A percentile compares a stretch with the other conserved stretches of the same genome.
Conservation (phyloP, 2,797 vertebrate genomes). For the Petrocephalus schoutedeni region DNA sequence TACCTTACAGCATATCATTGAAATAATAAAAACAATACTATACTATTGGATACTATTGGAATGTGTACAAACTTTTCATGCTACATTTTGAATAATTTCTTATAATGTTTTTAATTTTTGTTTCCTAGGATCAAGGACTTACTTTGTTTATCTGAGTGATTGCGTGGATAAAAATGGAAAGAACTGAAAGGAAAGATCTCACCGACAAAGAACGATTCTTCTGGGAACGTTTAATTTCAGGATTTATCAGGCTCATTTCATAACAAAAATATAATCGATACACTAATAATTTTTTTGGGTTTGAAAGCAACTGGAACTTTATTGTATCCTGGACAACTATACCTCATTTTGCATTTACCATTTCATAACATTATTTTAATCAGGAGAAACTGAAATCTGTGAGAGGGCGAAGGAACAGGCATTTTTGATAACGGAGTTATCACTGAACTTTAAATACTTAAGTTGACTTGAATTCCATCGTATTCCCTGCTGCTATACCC, state of each 20-base stretch:
- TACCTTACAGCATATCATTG: neutral
- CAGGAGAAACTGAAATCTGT: neutral
- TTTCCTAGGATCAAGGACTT: constrained; percentile 22
- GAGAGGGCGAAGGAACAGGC: neutral
- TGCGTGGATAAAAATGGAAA: constrained; percentile 16
- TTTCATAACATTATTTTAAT: constrained; percentile 6
- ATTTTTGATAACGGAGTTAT: neutral
- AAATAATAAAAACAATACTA: neutral
- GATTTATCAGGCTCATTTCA: constrained; percentile 4
- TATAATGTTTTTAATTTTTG: constrained; percentile 2
- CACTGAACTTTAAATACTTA: constrained; percentile 15
- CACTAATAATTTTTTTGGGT: neutral
- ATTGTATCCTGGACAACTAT: constrained; percentile 11
- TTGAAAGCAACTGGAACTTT: neutral
- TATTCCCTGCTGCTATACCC: neutral
- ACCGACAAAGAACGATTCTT: neutral
- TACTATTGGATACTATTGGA: neutral
- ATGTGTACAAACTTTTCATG: neutral
- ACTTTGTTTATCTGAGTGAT: neutral
- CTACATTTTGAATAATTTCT: neutral
- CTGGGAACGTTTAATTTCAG: neutral
- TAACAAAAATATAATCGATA: constrained; percentile 14
- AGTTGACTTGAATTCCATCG: neutral
- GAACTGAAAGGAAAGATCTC: constrained; percentile 2
- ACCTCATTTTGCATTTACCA: constrained; percentile 7